Base-by-base conservation (phyloP, 2,888 invertebrate species). In the Eilema griseolum region DNA sequence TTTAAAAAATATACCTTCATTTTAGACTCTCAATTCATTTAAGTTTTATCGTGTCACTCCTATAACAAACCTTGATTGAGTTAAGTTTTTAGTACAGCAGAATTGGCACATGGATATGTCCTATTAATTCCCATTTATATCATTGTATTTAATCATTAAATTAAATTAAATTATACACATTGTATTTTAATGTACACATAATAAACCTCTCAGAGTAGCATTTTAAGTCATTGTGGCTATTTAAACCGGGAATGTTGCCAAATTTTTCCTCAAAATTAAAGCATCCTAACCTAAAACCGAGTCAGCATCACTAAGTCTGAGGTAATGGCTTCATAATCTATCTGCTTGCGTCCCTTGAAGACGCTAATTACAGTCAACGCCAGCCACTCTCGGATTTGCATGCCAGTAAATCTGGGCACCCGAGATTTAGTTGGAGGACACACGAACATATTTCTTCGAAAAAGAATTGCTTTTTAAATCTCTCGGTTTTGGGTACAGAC, bases 291-390 rank as follows among this genome's bases (percentile, higher is more conserved):
- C 59, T 66, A 71, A 61, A 56, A 46, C 65, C 14, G 61, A 28
- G 23, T 62, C 41, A 65, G 46, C 68, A 67, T 73, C 46, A 69
- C 63, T 83, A 83, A 83, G 83, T 81, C 80, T 71, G 24, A 66
- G 75, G 68, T 81, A 83, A 83, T 78, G 79, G 78, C 76, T 72
- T 70, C 69, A 80, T 80, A 78, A 83, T 81, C 77, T 82, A 83
- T 83, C 75, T 82, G 73, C 73, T 74, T 77, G 71, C 72, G 69
- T 59, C 71, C 77, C 73, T 65, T 66, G 74, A 66, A 71, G 62
- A 73, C 61, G 85, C 86, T 88, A 90, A 91, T 90, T 90, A 90
- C 85, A 85, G 81, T 80, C 78, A 83, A 79, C 84, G 78, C 70
- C 70, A 73, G 71, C 83, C 71, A 24, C 56, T 66, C 78, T 74